Evolutionary conservation across 2,888 invertebrate genomes (phyloP), one percentile per base, ranked within the genome.

Genomic region (Drosophila nigritarsus): DNA sequence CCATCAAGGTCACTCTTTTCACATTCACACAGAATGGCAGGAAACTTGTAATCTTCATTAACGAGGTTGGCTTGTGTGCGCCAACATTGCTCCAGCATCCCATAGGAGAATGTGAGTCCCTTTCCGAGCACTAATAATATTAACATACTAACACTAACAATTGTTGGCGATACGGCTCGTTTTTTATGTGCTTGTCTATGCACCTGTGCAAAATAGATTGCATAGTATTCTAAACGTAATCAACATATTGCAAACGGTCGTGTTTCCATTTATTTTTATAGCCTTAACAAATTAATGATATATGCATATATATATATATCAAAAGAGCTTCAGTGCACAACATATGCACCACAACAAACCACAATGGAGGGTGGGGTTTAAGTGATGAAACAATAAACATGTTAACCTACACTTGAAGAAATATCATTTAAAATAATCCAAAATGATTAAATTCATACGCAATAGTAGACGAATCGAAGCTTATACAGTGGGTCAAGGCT

Each of bases 181-280:
- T 55, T 49, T 51, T 58, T 40, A 50, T 50, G 9, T 51, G 7
- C 24, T 11, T 54, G 50, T 38, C 20, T n/a, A 8, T n/a, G 29
- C 29, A 36, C 32, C 56, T 49, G 45, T 56, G 66, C 42, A 53
- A 61, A 78, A 81, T 48, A 60, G 58, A 66, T 74, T 73, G 82
- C 64, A 71, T 38, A 40, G 65, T 67, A 67, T 56, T 71, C 64
- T 53, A 51, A 84, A 87, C 65, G 62, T 84, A 81, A 78, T 83
- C 83, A 82, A 67, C 71, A 68, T 67, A 82, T 73, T 48, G 53
- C 75, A 65, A 67, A 65, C 68, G 59, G 3, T 49, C 50, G n/a
- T 48, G 30, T 65, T 29, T 68, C 68, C 64, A 71, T 64, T 68
- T 59, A 24, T 61, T 72, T 72, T 83, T 71, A 71, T 61, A 58